Percentiles rank a stretch among this genome's conserved stretches.
Conservation (phyloP, 2,797 vertebrate genomes). For the Lateolabrax maculatus region DNA sequence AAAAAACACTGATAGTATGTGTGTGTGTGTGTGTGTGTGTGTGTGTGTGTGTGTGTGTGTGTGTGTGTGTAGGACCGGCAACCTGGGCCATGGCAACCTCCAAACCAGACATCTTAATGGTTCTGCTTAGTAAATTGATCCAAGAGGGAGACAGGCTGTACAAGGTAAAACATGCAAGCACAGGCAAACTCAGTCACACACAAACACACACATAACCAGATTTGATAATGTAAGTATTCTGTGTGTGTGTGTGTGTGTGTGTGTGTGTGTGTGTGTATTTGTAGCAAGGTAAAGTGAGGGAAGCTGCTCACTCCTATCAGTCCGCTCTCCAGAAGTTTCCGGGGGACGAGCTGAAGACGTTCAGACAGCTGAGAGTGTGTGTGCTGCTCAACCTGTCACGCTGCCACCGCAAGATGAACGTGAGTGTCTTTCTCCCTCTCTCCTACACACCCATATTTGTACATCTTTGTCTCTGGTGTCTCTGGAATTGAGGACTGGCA, state of each 20-base stretch:
- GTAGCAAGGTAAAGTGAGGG: conserved; percentile 96
- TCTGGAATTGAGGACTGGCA: too few species aligned
- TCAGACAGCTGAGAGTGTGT: conserved; percentile 95
- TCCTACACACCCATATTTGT: too few species aligned
- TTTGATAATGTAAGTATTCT: background rate
- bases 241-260: conserved; percentile 17
- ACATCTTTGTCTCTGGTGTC: too few species aligned
- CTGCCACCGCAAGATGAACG: conserved; percentile 97
- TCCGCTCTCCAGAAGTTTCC: conserved; percentile 98
- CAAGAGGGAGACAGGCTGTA: conserved; percentile 98
- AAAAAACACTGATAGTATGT: too few species aligned
- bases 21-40: conserved; percentile 19
- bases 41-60: conserved; percentile 47
- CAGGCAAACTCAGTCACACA: background rate
- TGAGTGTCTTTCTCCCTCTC: conserved; percentile 59
- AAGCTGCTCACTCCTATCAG: conserved; percentile 97
- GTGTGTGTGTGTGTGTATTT: conserved; percentile 17
- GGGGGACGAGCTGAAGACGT: conserved; percentile 95
- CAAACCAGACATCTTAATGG: conserved; percentile 99
- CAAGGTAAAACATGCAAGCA: conserved; percentile 88
- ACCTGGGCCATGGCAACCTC: conserved; percentile 99
- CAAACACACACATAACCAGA: background rate
- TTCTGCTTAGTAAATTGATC: conserved; percentile 98
- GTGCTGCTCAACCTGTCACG: conserved; percentile 97
- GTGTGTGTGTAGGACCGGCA: conserved; percentile 90